A percentile compares a stretch with the other conserved stretches of the same genome.
phyloP scores from a whole-genome alignment of 2,888 invertebrate species.

The Lasioglossum morio region DNA sequence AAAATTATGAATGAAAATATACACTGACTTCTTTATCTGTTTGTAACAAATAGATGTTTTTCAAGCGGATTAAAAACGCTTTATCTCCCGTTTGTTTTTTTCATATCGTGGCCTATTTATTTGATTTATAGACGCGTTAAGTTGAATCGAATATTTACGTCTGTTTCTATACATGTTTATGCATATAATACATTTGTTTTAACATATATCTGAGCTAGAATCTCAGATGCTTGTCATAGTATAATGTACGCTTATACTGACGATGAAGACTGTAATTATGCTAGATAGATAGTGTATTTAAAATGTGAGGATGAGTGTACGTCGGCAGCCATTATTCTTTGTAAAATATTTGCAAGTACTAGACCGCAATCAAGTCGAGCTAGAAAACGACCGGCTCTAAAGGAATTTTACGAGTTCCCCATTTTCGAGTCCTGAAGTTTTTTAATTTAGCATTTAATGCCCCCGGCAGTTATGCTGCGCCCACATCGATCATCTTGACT shows the following conservation, averaged over 20 bases:
- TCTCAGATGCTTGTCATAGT: neutral
- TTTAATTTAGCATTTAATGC: slow-evolving; percentile 58
- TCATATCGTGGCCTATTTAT: neutral
- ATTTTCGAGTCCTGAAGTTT: slow-evolving; percentile 49
- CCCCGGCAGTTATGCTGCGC: slow-evolving; percentile 31
- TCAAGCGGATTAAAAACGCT: neutral
- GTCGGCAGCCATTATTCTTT: slow-evolving; percentile 37
- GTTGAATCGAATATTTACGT: neutral
- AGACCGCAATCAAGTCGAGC: slow-evolving; percentile 44
- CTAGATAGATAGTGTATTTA: neutral
- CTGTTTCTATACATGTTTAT: neutral
- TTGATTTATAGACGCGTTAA: neutral
- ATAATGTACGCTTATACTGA: neutral
- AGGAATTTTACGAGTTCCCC: slow-evolving; percentile 56
- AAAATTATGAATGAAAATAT: neutral
- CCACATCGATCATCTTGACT: slow-evolving; percentile 30
- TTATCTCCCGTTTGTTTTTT: neutral
- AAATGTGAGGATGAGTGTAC: slow-evolving; percentile 6
- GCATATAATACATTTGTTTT: too few species aligned
- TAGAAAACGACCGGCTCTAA: slow-evolving; percentile 50
- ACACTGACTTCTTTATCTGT: neutral
- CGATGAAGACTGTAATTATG: neutral
- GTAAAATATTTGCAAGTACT: slow-evolving; percentile 37
- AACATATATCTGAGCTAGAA: neutral
- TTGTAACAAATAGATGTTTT: neutral